These are phyloP conservation scores for Triops longicaudatus DNA, from an alignment of 1,140 invertebrate species.

Conservation along the genomic window DNA sequence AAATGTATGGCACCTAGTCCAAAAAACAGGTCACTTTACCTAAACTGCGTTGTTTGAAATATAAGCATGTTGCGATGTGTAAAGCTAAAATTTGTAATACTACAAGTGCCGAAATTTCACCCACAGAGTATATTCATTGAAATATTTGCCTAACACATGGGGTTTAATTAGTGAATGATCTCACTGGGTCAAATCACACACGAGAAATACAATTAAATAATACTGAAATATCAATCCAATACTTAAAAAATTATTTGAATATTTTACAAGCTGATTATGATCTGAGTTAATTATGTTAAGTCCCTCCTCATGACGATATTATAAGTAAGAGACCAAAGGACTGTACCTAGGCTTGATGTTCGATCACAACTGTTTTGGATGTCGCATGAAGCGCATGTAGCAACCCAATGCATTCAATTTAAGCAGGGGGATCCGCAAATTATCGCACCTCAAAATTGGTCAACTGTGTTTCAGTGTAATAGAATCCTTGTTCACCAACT, in stretches of 20 bases:
- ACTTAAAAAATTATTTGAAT: background rate
- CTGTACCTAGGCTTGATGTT: no score
- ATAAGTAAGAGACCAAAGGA: no score
- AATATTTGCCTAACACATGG: background rate
- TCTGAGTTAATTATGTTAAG: no score
- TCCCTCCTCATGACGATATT: no score
- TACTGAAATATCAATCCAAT: background rate
- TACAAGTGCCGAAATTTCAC: slow-evolving; percentile 2
- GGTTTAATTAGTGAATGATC: slow-evolving; percentile 10
- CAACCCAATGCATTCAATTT: no score
- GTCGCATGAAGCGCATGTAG: no score
- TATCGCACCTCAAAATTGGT: no score
- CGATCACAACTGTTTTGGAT: no score
- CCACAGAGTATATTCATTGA: background rate
- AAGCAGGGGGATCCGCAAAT: no score
- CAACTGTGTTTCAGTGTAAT: no score
- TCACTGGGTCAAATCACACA: background rate
- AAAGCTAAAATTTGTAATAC: background rate
- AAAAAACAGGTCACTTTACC: background rate
- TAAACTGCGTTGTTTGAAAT: background rate
- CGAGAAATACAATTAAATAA: background rate
- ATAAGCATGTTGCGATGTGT: background rate
- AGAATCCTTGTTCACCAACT: no score
- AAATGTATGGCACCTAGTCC: slow-evolving; percentile 4
- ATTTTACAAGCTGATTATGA: background rate